Evolutionary conservation across 2,797 vertebrate species (phyloP).

Genomic region (Tragelaphus eurycerus): DNA sequence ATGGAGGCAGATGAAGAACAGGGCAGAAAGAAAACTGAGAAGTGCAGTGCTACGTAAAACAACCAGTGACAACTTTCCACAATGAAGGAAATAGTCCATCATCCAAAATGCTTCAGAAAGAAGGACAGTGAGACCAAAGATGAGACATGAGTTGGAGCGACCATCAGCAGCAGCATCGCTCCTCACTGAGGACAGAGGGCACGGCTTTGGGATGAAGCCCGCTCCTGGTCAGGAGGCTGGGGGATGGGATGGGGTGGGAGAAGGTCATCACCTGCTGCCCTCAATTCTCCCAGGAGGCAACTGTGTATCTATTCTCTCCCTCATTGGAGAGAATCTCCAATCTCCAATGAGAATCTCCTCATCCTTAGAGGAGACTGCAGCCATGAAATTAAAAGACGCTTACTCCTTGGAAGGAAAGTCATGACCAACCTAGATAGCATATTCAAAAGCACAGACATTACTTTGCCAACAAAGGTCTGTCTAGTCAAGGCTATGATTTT

Average conservation of each 20-base stretch:
- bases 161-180: rapidly evolving
- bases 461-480: too few relatives aligned
- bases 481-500: too few relatives aligned
- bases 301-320: neutral
- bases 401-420: too few relatives aligned
- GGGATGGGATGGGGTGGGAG: too few relatives aligned
- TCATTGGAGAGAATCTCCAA: neutral
- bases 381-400: too few relatives aligned
- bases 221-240: neutral
- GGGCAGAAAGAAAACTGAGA: neutral
- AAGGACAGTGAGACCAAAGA: neutral
- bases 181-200: neutral
- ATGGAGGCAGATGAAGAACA: neutral
- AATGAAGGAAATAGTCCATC: neutral
- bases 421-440: too few relatives aligned
- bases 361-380: too few relatives aligned
- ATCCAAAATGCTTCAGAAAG: neutral
- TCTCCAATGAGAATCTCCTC: neutral
- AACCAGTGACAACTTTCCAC: neutral
- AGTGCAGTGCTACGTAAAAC: neutral
- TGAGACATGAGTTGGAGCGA: neutral
- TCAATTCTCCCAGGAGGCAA: neutral
- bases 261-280: neutral
- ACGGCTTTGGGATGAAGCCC: neutral
- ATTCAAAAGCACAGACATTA: too few relatives aligned